phyloP scores from a whole-genome alignment of 2,113 vertebrate genomes.

The Eurystomus gularis region DNA sequence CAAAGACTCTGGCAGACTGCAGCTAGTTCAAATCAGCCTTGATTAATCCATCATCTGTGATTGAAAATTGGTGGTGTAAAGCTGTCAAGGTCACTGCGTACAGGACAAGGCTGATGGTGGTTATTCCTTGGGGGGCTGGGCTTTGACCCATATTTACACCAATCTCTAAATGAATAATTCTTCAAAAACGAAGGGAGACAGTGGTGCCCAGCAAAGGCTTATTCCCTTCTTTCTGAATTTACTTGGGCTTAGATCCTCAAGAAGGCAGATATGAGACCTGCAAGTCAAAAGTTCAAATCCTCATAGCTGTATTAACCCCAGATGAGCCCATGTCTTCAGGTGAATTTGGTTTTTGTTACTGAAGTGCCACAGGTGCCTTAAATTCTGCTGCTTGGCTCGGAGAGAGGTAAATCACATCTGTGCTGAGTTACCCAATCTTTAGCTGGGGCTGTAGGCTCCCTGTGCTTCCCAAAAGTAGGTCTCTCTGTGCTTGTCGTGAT shows the following conservation, averaged over 20 bases:
- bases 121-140: background rate
- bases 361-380: background rate
- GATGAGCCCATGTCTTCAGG: background rate
- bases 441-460: accelerated
- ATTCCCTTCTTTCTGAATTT: background rate
- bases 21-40: conserved; percentile 74
- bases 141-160: background rate
- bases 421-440: accelerated
- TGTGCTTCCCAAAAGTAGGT: background rate
- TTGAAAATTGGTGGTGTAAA: conserved; percentile 70
- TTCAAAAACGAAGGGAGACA: background rate
- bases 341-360: background rate
- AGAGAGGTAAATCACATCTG: background rate
- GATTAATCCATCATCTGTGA: conserved; percentile 82
- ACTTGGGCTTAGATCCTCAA: background rate
- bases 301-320: background rate
- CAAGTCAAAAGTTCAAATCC: background rate
- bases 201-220: background rate
- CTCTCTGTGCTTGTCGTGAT: accelerated
- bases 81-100: conserved; percentile 70
- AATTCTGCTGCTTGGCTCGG: background rate
- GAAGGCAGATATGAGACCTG: background rate
- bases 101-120: background rate
- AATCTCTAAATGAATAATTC: background rate
- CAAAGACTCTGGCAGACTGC: conserved; percentile 67